Evolutionary conservation across 2,888 invertebrate genomes (phyloP).

Genomic region (Nymphalis urticae): DNA sequence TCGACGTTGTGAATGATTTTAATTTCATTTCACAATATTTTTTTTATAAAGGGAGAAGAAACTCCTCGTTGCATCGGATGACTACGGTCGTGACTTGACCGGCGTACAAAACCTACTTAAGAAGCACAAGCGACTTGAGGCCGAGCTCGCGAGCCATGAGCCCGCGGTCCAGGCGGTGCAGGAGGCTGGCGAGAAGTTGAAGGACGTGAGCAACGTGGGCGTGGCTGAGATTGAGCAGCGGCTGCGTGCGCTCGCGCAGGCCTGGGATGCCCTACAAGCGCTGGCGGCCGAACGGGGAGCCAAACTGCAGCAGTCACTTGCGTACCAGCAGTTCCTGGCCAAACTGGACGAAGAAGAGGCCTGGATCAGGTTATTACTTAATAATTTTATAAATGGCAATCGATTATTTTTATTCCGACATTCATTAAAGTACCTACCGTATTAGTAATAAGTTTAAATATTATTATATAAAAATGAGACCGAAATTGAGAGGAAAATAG

Average conservation of each 20-base stretch:
- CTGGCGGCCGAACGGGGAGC: slow-evolving; percentile 93
- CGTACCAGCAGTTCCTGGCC: slow-evolving; percentile 98
- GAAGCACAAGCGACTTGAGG: slow-evolving; percentile 99
- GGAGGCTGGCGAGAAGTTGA: slow-evolving; percentile 93
- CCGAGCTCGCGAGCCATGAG: slow-evolving; percentile 98
- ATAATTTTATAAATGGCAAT: neutral
- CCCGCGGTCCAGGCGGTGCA: slow-evolving; percentile 93
- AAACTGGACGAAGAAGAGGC: slow-evolving; percentile 99
- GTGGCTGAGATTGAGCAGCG: slow-evolving; percentile 96
- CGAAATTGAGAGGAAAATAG: no score
- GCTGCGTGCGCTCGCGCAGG: slow-evolving; percentile 87
- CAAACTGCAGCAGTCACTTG: slow-evolving; percentile 97
- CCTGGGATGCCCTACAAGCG: slow-evolving; percentile 96
- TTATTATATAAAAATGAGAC: no score
- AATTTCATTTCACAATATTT: no score
- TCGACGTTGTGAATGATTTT: no score
- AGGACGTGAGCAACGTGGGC: slow-evolving; percentile 95
- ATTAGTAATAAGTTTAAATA: no score
- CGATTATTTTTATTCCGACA: no score
- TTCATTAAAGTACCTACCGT: no score
- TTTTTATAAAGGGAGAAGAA: slow-evolving; percentile 91
- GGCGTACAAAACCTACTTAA: slow-evolving; percentile 99
- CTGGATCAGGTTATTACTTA: slow-evolving; percentile 89
- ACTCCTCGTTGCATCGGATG: slow-evolving; percentile 97
- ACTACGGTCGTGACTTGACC: slow-evolving; percentile 98